These are phyloP conservation scores for Pyrgus malvae DNA, from an alignment of 2,888 invertebrate species.

Conservation along the genomic window DNA sequence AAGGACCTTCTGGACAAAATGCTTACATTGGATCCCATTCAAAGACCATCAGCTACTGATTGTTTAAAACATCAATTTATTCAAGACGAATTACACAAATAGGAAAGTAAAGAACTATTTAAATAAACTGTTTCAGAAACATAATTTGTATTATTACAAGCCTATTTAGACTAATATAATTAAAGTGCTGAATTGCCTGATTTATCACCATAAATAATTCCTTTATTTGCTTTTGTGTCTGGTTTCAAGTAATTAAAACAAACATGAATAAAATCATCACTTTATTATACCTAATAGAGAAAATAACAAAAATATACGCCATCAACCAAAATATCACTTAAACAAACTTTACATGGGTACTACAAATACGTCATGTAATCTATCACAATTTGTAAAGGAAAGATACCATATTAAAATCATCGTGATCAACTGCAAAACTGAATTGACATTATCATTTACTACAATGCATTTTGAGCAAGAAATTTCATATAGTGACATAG, in stretches of 20 bases:
- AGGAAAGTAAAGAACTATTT: slow-evolving; percentile 13
- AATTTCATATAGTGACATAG: too few species aligned
- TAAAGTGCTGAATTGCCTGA: too few species aligned
- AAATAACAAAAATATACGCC: slow-evolving; percentile 73
- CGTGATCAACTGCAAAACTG: slow-evolving; percentile 25
- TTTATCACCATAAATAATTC: too few species aligned
- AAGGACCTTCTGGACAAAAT: slow-evolving; percentile 96
- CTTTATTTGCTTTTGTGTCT: too few species aligned
- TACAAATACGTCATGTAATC: slow-evolving; percentile 41
- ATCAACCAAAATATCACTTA: slow-evolving; percentile 74
- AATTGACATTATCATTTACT: slow-evolving; percentile 30
- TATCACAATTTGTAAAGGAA: slow-evolving; percentile 73
- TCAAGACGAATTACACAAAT: slow-evolving; percentile 55
- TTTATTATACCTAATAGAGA: slow-evolving; percentile 61
- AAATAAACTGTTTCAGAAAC: slow-evolving; percentile 30
- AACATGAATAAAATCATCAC: slow-evolving; percentile 57
- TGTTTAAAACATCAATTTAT: slow-evolving; percentile 97
- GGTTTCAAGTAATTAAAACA: slow-evolving; percentile 46
- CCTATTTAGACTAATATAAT: neutral
- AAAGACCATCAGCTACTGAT: slow-evolving; percentile 93
- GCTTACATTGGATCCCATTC: slow-evolving; percentile 93
- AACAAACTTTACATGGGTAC: slow-evolving; percentile 47
- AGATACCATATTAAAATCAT: slow-evolving; percentile 43
- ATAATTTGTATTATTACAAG: slow-evolving; percentile 27
- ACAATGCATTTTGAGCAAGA: slow-evolving; percentile 23